Base-by-base conservation (phyloP, 2,797 vertebrate genomes). In the Trichosurus vulpecula region DNA sequence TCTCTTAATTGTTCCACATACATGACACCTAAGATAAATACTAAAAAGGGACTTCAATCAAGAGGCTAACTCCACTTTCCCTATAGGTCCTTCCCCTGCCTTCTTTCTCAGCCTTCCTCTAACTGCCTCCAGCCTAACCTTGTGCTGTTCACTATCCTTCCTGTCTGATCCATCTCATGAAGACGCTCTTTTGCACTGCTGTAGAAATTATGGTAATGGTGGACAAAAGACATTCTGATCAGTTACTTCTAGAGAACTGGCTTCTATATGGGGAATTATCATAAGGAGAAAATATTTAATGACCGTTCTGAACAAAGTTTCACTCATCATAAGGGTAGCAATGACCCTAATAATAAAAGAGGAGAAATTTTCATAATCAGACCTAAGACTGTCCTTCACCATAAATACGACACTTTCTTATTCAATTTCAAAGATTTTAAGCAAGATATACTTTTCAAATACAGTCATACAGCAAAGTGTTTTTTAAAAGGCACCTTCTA, bases 351-450 rank as follows among this genome's bases (percentile, higher is more conserved):
- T n/a, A 91, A 95, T 92, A 95, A 54, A 19, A 95, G 29, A 94
- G 91, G 56, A 92, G 31, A 96, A 93, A 95, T 51, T 97, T 13
- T 94, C 4, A 58, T 2, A 74, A 11, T 22, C 25, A 93, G 52
- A 93, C 6, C 31, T 93, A 91, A 55, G 29, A 54, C 22, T 92
- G 10, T 90, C 54, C 92, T 94, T 94, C 93, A 31, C 51, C 74
- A 96, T 92, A 66, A 96, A 58, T 89, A 27, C 87, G 54, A 92
- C 3, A 95, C 6, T 96, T 93, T 30, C 54, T 97, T 93, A 52
- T 87, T 91, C 51, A 96, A 89, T 90, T 95, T 96, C 57, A 95
- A 53, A 96, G 94, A 27, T 92, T 96, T 57, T 91, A 95, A 96
- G 25, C 8, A 52, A 94, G 8, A 94, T 90, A 90, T 93, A 92